Evolutionary conservation across 2,113 vertebrate species (phyloP).

Genomic region (Mobula birostris): DNA sequence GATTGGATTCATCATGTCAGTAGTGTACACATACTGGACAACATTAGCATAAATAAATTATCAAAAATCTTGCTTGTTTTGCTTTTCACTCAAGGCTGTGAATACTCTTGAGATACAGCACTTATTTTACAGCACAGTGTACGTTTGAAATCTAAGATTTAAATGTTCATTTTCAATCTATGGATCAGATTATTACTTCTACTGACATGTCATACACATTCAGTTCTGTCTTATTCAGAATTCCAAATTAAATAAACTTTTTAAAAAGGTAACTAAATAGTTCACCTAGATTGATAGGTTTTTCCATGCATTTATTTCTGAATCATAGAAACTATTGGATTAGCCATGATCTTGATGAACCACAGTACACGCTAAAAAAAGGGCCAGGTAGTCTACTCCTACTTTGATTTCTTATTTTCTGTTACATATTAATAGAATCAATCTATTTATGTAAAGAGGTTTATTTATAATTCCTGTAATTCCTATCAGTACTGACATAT

Average conservation of each 20-base stretch:
- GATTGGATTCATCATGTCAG: neutral
- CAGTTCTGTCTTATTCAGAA: conserved; percentile 12
- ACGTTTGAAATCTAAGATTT: neutral
- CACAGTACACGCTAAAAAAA: too few species aligned
- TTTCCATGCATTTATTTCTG: neutral
- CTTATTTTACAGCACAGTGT: conserved; percentile 1
- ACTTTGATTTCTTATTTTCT: too few species aligned
- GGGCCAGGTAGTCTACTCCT: too few species aligned
- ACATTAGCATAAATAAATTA: neutral
- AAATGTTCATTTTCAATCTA: conserved; percentile 2
- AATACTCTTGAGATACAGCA: neutral
- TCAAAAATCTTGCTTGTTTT: conserved; percentile 12
- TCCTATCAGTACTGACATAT: neutral
- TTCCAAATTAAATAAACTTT: neutral
- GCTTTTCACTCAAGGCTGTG: neutral
- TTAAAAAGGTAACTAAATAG: neutral
- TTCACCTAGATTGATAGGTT: neutral
- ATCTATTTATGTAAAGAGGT: neutral
- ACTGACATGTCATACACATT: neutral
- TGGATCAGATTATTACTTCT: neutral
- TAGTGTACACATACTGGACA: neutral
- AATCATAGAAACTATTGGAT: neutral
- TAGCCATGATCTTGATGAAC: too few species aligned
- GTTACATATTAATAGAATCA: too few species aligned
- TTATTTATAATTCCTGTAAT: conserved; percentile 3